Conservation (phyloP, 2,113 vertebrate genomes). For the Hippolais icterina region DNA sequence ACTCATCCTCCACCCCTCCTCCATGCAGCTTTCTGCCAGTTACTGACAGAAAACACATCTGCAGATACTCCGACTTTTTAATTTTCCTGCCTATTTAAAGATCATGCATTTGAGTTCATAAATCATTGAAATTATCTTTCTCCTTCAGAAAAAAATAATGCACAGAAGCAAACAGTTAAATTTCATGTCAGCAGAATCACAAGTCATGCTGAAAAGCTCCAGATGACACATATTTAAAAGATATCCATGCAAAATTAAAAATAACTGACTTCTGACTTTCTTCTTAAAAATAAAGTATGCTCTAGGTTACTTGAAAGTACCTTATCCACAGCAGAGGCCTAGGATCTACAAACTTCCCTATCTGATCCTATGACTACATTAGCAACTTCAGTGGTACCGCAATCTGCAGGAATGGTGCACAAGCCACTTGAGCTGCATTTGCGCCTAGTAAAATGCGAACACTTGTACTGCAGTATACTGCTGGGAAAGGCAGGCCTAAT, state of each 20-base stretch:
- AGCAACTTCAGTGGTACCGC: fast-evolving
- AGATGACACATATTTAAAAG: neutral
- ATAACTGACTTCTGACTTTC: neutral
- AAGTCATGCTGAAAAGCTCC: neutral
- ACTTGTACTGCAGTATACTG: neutral
- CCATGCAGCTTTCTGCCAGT: conserved; percentile 14
- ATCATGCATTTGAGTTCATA: neutral
- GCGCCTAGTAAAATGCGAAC: neutral
- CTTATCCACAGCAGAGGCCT: neutral
- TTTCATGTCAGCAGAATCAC: conserved; percentile 5
- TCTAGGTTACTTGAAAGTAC: neutral
- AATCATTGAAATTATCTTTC: neutral
- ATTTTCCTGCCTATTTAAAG: conserved; percentile 45
- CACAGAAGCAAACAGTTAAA: conserved; percentile 10
- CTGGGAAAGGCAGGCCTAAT: neutral
- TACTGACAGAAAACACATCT: conserved; percentile 23
- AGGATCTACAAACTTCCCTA: neutral
- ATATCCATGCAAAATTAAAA: neutral
- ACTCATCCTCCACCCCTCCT: conserved; percentile 11
- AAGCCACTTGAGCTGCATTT: neutral
- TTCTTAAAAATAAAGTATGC: neutral
- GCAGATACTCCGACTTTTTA: conserved; percentile 18
- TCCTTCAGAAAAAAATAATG: neutral
- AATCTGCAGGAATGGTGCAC: neutral
- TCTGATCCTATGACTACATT: neutral